Base-by-base conservation (phyloP, 1,140 invertebrate species). In the Brachionus sp. region DNA sequence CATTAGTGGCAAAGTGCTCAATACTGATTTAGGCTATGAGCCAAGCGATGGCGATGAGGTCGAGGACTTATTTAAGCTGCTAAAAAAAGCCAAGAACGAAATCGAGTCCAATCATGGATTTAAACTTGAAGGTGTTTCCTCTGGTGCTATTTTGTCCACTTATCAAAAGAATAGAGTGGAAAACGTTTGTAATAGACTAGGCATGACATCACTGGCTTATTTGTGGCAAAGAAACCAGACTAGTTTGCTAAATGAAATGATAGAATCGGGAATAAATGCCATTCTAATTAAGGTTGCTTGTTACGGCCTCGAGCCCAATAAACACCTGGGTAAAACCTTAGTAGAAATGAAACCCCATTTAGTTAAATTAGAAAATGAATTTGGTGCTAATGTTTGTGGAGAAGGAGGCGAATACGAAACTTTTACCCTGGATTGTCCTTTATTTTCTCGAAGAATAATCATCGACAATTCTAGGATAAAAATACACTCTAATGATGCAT, bases 391-490 rank as follows among this genome's bases (percentile, higher is more conserved):
- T 91, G 92, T 98, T 62, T 99, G 97, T 90, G 97, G 97, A 53
- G 97, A 99, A 91, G 97, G 97, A 50, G 97, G 97, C 66, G 97
- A 99, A 90, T 99, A 97, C 89, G 97, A 99, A 90, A 97, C 96
- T 37, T 95, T 98, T 87, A 98, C 96, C 12, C 90, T 98, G 82
- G 95, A 98, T 90, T 98, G 96, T 90, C 96, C 97, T 19, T 90
- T 99, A 57, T 98, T 97, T 89, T 93, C 92, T 86, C 95, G 95
- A 88, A 92, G 92, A 80, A 80, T 80, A 23, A 50, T 80, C 0
- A 80, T 80, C 16, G 77, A 80, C 35, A 7, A 80, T n/a, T 62
- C 33, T 35, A 50, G 57, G 19, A 6, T 44, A 3, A 80, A 80
- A 50, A 80, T 80, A 39, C 77, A 80, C 16, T 80, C 77, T 5